Evolutionary conservation across 2,888 invertebrate genomes (phyloP).

Genomic region (Hydraecia micacea): DNA sequence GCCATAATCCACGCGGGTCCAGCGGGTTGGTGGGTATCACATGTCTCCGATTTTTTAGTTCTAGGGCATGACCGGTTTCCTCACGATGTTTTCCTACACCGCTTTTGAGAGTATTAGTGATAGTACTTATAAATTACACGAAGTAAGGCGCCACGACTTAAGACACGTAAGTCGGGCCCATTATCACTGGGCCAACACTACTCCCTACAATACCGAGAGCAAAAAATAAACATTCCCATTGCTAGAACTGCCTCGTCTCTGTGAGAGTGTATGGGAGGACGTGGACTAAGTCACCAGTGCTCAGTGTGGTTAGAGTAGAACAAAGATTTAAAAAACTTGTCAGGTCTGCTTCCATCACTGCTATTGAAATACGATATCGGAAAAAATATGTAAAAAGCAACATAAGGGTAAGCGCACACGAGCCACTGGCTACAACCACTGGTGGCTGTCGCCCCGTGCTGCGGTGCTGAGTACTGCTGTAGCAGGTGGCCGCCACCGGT

Average conservation of each 20-base stretch:
- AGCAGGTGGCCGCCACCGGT: no score
- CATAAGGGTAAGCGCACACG: no score
- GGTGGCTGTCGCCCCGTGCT: no score
- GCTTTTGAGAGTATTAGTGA: neutral
- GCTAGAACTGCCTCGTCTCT: neutral
- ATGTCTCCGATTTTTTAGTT: neutral
- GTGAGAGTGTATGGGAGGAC: neutral
- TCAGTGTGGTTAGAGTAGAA: no score
- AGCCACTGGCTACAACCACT: no score
- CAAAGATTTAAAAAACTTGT: neutral
- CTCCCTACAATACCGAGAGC: neutral
- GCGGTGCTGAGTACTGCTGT: no score
- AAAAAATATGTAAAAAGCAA: neutral
- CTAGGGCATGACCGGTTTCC: no score
- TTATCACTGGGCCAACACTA: no score
- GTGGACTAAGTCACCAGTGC: neutral
- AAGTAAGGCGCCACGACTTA: neutral
- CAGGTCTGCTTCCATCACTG: neutral
- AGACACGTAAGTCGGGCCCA: neutral
- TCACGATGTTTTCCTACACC: neutral
- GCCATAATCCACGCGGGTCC: neutral
- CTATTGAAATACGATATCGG: neutral
- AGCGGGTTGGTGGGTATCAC: neutral
- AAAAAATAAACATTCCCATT: neutral
- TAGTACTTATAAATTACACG: neutral